Percentiles rank a stretch among this genome's conserved stretches.
These are phyloP conservation scores for Onychorhynchus coronatus DNA, from an alignment of 2,113 vertebrate species.

Conservation along the genomic window DNA sequence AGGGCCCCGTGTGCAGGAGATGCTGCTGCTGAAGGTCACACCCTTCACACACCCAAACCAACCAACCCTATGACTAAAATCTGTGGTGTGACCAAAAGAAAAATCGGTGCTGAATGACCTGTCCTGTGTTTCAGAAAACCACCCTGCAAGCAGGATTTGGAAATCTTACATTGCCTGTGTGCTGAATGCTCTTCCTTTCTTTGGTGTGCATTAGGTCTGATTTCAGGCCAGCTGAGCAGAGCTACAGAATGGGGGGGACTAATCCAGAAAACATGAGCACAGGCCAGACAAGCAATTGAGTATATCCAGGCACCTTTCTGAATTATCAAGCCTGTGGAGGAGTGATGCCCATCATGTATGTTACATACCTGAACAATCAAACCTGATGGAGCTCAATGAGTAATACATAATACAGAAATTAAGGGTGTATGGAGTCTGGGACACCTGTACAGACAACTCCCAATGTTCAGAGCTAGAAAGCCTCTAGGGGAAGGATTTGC, in stretches of 20 bases:
- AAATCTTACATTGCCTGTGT: not conserved
- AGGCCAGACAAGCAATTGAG: no score
- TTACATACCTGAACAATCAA: not conserved
- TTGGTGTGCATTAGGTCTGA: not conserved
- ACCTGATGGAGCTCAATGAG: not conserved
- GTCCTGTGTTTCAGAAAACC: not conserved
- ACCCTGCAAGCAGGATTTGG: not conserved
- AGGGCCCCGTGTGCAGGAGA: not conserved
- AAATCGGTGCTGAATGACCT: not conserved
- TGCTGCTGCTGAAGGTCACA: not conserved
- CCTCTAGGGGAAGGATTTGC: not conserved
- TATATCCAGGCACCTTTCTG: not conserved
- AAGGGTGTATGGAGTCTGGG: not conserved
- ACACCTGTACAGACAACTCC: not conserved
- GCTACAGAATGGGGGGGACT: not conserved
- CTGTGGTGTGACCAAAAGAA: not conserved
- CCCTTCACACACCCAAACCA: not conserved
- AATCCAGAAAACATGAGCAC: not conserved
- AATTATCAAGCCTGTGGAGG: not conserved
- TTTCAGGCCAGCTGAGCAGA: not conserved
- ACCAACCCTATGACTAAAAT: not conserved
- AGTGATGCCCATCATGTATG: accelerated
- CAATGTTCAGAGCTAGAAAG: not conserved
- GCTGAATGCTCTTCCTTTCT: not conserved
- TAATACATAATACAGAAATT: not conserved